Conservation (phyloP, 2,797 vertebrate species). For the Ambastaia sidthimunki region DNA sequence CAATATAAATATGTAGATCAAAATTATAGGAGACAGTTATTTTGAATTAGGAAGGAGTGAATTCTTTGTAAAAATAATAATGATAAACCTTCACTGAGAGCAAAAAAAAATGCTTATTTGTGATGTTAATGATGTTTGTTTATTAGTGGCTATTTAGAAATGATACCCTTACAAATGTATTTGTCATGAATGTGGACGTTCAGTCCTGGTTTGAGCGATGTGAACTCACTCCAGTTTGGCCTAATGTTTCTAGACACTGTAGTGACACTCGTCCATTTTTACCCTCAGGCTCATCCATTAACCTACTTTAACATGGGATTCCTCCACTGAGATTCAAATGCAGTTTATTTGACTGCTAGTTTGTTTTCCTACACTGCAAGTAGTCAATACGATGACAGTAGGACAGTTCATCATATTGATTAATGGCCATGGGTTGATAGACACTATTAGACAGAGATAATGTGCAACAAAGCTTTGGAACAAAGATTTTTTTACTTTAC, state of each 20-base stretch:
- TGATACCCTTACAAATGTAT: background rate
- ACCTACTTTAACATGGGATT: conserved; percentile 59
- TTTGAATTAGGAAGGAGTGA: background rate
- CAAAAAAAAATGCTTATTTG: conserved; percentile 11
- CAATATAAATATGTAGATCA: background rate
- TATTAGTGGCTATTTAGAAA: background rate
- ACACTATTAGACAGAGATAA: conserved; percentile 64
- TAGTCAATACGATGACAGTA: conserved; percentile 49
- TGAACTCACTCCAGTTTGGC: conserved; percentile 42
- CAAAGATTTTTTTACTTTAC: conserved; percentile 32
- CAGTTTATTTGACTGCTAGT: conserved; percentile 44
- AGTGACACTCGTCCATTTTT: conserved; percentile 45
- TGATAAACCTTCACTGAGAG: too few relatives aligned
- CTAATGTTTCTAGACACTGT: conserved; percentile 47
- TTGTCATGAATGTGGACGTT: conserved; percentile 17
- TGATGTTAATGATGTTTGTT: background rate
- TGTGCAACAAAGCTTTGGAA: conserved; percentile 52
- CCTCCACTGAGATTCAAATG: conserved; percentile 37
- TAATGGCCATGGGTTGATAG: conserved; percentile 68
- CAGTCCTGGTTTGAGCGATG: conserved; percentile 27
- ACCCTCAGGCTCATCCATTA: conserved; percentile 58
- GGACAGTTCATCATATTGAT: conserved; percentile 65
- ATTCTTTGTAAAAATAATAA: background rate
- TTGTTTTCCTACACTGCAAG: conserved; percentile 5
- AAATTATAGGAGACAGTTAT: conserved; percentile 14